Evolutionary conservation across 2,797 vertebrate species (phyloP).

Genomic region (Vipera latastei): DNA sequence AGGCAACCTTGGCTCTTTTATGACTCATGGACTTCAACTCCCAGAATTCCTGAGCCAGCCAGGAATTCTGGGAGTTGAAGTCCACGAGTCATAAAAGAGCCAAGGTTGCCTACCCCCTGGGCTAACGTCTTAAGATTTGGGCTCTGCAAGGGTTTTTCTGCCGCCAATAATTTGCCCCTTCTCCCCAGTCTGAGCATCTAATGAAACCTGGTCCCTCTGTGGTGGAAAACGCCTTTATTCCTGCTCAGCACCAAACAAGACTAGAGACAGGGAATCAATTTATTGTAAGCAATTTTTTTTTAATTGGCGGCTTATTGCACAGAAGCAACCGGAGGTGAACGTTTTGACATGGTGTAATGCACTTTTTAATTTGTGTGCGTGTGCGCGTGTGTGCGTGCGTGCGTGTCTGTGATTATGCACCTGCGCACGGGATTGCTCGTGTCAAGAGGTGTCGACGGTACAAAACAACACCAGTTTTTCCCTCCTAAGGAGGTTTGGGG

Average conservation of each 20-base stretch:
- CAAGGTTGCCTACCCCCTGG: too few relatives aligned
- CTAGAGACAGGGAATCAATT: neutral
- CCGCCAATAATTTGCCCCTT: too few relatives aligned
- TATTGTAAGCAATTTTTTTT: constrained; percentile 67
- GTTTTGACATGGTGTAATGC: constrained; percentile 61
- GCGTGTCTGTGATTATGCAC: neutral
- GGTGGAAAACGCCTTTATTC: too few relatives aligned
- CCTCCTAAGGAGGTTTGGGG: neutral
- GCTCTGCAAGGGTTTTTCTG: too few relatives aligned
- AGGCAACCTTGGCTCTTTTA: too few relatives aligned
- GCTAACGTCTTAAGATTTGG: too few relatives aligned
- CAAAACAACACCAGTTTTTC: neutral
- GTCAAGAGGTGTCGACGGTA: neutral
- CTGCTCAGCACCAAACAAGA: too few relatives aligned
- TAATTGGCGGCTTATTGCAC: constrained; percentile 73
- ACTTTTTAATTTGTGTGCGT: constrained; percentile 27
- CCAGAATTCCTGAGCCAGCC: too few relatives aligned
- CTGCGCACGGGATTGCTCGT: neutral
- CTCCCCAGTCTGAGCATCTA: too few relatives aligned
- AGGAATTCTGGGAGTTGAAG: too few relatives aligned
- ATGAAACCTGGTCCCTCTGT: neutral
- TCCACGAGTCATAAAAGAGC: too few relatives aligned
- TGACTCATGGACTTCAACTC: too few relatives aligned
- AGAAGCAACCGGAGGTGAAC: constrained; percentile 70
- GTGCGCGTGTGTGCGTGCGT: neutral